Evolutionary conservation across 2,797 vertebrate genomes (phyloP).

Genomic region (Brachymystax lenok): DNA sequence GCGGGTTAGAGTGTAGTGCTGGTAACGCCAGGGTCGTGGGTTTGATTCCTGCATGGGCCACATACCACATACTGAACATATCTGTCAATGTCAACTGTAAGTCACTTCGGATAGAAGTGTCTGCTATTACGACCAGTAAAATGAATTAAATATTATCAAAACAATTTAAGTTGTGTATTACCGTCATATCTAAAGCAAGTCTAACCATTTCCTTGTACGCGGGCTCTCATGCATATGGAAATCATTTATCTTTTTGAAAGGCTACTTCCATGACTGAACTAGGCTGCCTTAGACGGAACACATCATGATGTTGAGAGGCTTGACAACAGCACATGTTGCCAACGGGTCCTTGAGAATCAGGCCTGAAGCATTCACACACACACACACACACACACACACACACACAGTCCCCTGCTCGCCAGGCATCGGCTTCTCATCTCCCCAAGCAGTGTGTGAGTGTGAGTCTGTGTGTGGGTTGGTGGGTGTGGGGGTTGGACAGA

Average conservation of each 20-base stretch:
- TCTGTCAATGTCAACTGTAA: not conserved
- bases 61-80: not conserved
- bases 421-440: not conserved
- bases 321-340: not conserved
- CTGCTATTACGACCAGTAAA: not conserved
- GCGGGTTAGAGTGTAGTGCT: too few species aligned
- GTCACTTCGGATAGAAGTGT: not conserved
- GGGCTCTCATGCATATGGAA: not conserved
- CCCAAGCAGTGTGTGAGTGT: slow-evolving; percentile 3
- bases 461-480: not conserved
- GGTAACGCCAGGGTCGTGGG: not conserved
- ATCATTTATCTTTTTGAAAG: not conserved
- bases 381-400: not conserved
- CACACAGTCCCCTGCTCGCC: not conserved
- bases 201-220: not conserved
- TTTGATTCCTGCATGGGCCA: not conserved
- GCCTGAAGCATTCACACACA: slow-evolving; percentile 16
- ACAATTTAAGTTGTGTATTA: too few species aligned
- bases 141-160: too few species aligned
- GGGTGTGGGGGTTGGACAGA: slow-evolving; percentile 16
- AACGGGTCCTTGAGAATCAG: slow-evolving; percentile 5
- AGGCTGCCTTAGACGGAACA: not conserved
- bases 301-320: not conserved
- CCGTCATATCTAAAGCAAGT: not conserved
- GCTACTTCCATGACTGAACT: not conserved